Base-by-base conservation (phyloP, 2,113 vertebrate genomes). In the Istiophorus platypterus region DNA sequence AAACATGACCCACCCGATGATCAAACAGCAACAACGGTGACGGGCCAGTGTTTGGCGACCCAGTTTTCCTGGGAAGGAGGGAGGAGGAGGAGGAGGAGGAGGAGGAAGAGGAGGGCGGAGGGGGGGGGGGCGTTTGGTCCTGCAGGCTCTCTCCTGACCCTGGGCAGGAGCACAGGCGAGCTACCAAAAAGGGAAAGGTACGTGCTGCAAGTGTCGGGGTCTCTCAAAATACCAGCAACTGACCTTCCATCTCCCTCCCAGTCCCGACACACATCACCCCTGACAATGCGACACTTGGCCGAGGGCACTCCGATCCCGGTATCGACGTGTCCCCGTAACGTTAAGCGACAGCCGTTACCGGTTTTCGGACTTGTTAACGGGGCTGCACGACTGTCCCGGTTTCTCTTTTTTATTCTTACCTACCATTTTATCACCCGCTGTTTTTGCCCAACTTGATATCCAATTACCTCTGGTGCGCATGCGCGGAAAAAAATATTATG, bases 401-500 rank as follows among this genome's bases (percentile, higher is more conserved):
- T 90, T 87, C 76, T 85, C 57, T 69, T 90, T 91, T 88, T 92
- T 84, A 85, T 85, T 92, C 64, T 89, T 90, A 95, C 95, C 93
- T 95, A 96, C 95, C 95, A 95, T 95, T 95, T 95, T 95, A 95
- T 95, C 93, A 93, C 93, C 93, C 91, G 93, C 93, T 95, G 94
- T 94, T 95, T 95, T 88, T 93, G 92, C 92, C 91, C 93, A 95
- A 95, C 91, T 95, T 94, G 89, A 92, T 92, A 92, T 84, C 88
- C 85, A 89, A 81, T 90, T 89, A 81, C 78, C 63, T 39, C 13
- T 47, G 68, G 41, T 87, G 86, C 95, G 94, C 94, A 89, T 94
- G 95, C 92, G 94, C 83, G 57, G 64, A n/a, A 76, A 73, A 54
- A 88, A 92, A 34, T n/a, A n/a, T n/a, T n/a, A n/a, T 92, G 89